These are phyloP conservation scores for Piscicola geometra DNA, from an alignment of 2,888 invertebrate species.

Conservation along the genomic window DNA sequence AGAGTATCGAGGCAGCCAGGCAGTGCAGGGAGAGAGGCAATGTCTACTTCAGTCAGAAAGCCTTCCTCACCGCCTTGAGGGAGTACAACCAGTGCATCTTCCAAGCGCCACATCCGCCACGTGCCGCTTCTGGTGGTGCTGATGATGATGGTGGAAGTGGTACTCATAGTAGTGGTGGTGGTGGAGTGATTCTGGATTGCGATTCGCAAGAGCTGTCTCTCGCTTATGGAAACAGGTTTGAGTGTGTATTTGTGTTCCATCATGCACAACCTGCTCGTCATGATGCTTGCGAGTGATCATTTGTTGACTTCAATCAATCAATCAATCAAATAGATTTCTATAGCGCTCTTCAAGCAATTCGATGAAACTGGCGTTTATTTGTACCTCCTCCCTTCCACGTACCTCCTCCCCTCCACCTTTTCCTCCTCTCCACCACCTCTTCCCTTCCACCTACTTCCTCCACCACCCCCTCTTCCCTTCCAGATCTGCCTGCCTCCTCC, in stretches of 20 bases:
- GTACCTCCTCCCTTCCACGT: no score
- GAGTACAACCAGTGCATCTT: conserved; percentile 39
- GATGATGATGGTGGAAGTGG: background rate
- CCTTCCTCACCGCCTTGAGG: conserved; percentile 40
- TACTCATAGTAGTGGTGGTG: background rate
- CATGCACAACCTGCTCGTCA: no score
- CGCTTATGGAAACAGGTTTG: conserved; percentile 42
- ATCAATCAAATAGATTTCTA: no score
- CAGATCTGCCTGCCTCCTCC: conserved; percentile 50
- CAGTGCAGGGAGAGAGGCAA: conserved; percentile 41
- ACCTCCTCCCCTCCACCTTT: no score
- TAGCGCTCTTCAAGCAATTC: no score
- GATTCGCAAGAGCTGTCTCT: conserved; percentile 38
- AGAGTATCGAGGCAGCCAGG: conserved; percentile 36
- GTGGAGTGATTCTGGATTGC: background rate
- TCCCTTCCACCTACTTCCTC: no score
- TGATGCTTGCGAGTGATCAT: no score
- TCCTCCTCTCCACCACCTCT: no score
- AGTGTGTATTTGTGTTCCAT: no score
- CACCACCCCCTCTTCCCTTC: no score
- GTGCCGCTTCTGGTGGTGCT: background rate
- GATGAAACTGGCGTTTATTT: no score
- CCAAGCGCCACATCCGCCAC: conserved; percentile 35
- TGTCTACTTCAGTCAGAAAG: conserved; percentile 42
- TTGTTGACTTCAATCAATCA: no score